A percentile compares a stretch with the other conserved stretches of the same genome.
Evolutionary conservation across 2,113 vertebrate genomes (phyloP).

Genomic region (Agelaius phoeniceus): DNA sequence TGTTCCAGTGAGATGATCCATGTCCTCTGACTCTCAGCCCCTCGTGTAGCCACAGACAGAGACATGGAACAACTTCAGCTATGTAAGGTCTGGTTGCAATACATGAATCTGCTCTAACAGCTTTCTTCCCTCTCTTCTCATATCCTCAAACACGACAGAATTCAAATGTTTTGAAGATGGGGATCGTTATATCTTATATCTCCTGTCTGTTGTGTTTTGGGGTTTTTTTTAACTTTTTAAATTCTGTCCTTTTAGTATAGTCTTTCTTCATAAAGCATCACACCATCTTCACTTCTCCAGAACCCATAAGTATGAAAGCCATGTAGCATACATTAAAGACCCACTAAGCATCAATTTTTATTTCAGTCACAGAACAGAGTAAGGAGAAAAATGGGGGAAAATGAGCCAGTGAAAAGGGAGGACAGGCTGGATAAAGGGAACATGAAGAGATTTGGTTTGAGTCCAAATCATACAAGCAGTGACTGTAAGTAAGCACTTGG

Average conservation of each 20-base stretch:
- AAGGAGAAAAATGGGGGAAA: not conserved
- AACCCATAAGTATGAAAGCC: not conserved
- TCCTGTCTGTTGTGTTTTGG: not conserved
- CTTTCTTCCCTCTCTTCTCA: not conserved
- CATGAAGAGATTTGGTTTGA: not conserved
- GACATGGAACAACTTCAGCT: not conserved
- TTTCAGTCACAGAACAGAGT: not conserved
- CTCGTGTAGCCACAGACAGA: not conserved
- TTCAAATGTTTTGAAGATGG: not conserved
- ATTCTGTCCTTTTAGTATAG: not conserved
- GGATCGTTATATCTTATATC: not conserved
- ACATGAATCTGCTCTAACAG: not conserved
- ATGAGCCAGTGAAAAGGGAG: not conserved
- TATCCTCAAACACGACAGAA: not conserved
- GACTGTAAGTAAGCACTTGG: not conserved
- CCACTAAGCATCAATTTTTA: not conserved
- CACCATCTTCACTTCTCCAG: not conserved
- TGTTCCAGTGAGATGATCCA: not conserved
- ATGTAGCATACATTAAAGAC: not conserved
- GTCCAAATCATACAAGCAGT: not conserved
- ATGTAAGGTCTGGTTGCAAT: not conserved
- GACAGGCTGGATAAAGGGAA: not conserved
- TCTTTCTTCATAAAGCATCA: not conserved
- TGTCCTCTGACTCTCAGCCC: not conserved
- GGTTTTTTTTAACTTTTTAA: not conserved